A percentile compares a stretch with the other conserved stretches of the same genome.
phyloP scores from a whole-genome alignment of 1,140 invertebrate species.

The Caerostris darwini region DNA sequence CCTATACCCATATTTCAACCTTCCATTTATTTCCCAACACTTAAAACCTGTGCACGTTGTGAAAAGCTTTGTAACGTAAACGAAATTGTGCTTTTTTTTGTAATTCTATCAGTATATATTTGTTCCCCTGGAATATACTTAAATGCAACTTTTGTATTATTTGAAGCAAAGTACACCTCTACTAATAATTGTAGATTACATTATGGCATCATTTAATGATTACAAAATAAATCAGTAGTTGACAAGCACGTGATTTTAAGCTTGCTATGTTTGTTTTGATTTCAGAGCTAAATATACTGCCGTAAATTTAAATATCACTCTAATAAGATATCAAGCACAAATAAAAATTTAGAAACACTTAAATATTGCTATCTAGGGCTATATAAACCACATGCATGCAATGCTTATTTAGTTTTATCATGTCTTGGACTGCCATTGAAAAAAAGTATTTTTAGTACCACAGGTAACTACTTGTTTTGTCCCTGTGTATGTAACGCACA shows the following conservation, averaged over 20 bases:
- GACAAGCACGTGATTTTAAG: neutral
- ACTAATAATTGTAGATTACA: constrained; percentile 1
- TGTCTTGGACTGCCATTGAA: neutral
- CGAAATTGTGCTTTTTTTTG: constrained; percentile 24
- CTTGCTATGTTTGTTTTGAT: constrained; percentile 34
- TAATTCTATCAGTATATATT: neutral
- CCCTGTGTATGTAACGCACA: constrained; percentile 65
- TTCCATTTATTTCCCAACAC: constrained; percentile 52
- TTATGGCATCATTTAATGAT: neutral
- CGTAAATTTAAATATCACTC: neutral
- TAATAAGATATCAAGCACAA: neutral
- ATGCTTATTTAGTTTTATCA: constrained; percentile 28
- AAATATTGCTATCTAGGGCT: neutral
- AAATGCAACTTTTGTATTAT: constrained; percentile 17
- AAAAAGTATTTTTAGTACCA: constrained; percentile 11
- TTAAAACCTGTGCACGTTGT: constrained; percentile 62
- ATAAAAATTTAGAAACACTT: neutral
- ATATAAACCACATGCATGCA: constrained; percentile 26
- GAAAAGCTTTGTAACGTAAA: constrained; percentile 54
- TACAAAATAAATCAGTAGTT: constrained; percentile 60
- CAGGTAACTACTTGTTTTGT: constrained; percentile 62
- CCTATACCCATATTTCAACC: constrained; percentile 49
- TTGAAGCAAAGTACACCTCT: neutral
- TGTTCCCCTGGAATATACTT: neutral
- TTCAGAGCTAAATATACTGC: constrained; percentile 47